phyloP scores from a whole-genome alignment of 53 echinoderm and acorn worm species.

The Echinarachnius parma region DNA sequence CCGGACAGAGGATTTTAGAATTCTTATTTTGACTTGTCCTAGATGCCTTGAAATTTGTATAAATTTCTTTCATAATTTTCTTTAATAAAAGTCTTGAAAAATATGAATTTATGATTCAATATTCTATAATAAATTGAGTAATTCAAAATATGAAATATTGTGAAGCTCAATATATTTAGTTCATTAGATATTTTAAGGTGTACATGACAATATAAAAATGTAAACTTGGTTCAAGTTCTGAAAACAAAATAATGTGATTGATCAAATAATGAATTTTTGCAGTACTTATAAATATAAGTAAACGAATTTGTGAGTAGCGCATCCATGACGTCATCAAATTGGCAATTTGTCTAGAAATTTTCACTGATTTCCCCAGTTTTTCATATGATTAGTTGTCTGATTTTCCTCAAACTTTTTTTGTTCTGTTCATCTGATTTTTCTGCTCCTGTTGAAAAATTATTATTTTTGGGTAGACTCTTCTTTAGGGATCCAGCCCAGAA shows the following conservation, averaged over 20 bases:
- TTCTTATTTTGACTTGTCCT: conserved; percentile 4
- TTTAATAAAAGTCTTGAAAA: conserved; percentile 3
- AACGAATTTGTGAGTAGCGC: conserved; percentile 2
- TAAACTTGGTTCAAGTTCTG: conserved; percentile 12
- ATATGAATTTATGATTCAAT: conserved; percentile 3
- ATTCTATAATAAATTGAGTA: conserved; percentile 3
- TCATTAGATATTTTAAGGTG: background rate
- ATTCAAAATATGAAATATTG: background rate
- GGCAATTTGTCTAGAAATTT: conserved; percentile 11
- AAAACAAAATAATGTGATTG: conserved; percentile 2
- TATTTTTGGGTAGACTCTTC: conserved; percentile 10
- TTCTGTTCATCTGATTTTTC: conserved; percentile 5
- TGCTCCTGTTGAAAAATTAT: conserved; percentile 9
- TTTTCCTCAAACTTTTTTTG: conserved; percentile 16
- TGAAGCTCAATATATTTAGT: conserved; percentile 3
- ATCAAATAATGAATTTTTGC: conserved; percentile 2
- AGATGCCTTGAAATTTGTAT: conserved; percentile 4
- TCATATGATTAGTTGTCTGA: conserved; percentile 8
- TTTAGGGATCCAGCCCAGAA: conserved; percentile 4
- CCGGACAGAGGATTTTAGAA: conserved; percentile 4
- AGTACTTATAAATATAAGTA: conserved; percentile 5
- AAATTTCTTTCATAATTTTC: conserved; percentile 3
- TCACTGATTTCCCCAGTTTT: conserved; percentile 17
- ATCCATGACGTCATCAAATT: conserved; percentile 14
- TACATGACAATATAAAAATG: conserved; percentile 3